These are phyloP conservation scores for Leptobrachium leishanense DNA, from an alignment of 2,113 vertebrate genomes.

Conservation along the genomic window DNA sequence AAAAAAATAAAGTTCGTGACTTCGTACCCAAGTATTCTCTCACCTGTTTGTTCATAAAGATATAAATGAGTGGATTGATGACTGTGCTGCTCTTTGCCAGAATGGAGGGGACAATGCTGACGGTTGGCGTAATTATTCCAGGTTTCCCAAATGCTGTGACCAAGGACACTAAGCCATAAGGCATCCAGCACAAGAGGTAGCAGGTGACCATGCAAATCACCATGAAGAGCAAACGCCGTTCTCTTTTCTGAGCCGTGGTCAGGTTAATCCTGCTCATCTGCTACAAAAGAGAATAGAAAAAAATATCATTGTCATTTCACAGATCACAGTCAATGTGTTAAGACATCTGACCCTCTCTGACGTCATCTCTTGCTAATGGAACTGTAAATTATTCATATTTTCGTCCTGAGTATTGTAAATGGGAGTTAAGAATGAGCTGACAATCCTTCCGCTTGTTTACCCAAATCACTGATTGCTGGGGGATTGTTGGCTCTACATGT, in stretches of 20 bases:
- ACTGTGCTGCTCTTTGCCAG: constrained; percentile 76
- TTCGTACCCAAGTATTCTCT: constrained; percentile 13
- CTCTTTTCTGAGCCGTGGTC: constrained; percentile 27
- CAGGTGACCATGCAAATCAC: constrained; percentile 38
- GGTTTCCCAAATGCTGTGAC: constrained; percentile 28
- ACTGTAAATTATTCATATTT: neutral
- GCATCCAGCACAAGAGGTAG: constrained; percentile 18
- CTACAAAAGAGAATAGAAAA: neutral
- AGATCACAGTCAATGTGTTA: neutral
- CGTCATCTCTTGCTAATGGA: neutral
- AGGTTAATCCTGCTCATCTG: constrained; percentile 30
- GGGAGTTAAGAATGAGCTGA: too few species aligned
- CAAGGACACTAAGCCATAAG: constrained; percentile 23
- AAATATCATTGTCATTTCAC: neutral
- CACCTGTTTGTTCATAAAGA: constrained; percentile 78
- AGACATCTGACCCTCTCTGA: neutral
- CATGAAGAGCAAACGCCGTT: constrained; percentile 3
- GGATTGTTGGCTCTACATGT: too few species aligned
- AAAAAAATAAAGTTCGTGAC: too few species aligned
- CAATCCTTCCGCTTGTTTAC: too few species aligned
- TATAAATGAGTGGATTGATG: constrained; percentile 77
- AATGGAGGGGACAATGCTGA: constrained; percentile 71
- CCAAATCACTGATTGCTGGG: too few species aligned
- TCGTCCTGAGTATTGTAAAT: too few species aligned
- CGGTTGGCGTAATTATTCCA: constrained; percentile 67